phyloP scores from a whole-genome alignment of 2,797 vertebrate genomes.

The Novumbra hubbsi region DNA sequence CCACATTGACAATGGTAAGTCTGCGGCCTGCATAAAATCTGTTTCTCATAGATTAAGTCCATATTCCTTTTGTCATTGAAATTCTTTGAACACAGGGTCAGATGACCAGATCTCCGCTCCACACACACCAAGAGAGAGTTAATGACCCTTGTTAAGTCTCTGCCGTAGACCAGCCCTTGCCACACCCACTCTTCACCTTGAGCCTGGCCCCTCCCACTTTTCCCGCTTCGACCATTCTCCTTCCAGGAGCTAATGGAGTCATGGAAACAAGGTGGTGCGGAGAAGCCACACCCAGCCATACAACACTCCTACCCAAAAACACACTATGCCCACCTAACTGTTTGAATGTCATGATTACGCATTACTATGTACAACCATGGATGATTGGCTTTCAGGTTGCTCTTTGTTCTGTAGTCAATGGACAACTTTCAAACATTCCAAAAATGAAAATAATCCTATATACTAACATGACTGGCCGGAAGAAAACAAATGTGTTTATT shows the following conservation, averaged over 20 bases:
- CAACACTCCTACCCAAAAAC: not conserved
- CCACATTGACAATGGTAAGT: constrained; percentile 1
- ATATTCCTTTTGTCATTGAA: constrained; percentile 4
- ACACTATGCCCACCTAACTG: not conserved
- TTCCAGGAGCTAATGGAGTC: not conserved
- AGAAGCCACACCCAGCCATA: constrained; percentile 1
- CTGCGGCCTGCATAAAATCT: not conserved
- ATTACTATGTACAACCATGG: not conserved
- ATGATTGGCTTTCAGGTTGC: not conserved
- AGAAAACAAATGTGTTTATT: not conserved
- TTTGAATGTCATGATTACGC: not conserved
- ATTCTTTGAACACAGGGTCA: not conserved
- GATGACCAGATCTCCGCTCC: not conserved
- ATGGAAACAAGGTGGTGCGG: constrained; percentile 15
- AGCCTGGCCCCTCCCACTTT: not conserved
- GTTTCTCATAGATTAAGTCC: not conserved
- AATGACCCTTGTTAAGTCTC: not conserved
- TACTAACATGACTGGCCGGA: not conserved
- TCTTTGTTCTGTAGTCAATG: not conserved
- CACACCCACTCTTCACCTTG: constrained; percentile 48
- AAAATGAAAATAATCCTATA: no score
- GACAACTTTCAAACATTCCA: no score
- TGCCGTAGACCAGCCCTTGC: constrained; percentile 24
- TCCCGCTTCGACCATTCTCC: not conserved
- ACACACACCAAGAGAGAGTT: constrained; percentile 9